Conservation (phyloP, 1,140 invertebrate genomes). For the Lepidurus apus region DNA sequence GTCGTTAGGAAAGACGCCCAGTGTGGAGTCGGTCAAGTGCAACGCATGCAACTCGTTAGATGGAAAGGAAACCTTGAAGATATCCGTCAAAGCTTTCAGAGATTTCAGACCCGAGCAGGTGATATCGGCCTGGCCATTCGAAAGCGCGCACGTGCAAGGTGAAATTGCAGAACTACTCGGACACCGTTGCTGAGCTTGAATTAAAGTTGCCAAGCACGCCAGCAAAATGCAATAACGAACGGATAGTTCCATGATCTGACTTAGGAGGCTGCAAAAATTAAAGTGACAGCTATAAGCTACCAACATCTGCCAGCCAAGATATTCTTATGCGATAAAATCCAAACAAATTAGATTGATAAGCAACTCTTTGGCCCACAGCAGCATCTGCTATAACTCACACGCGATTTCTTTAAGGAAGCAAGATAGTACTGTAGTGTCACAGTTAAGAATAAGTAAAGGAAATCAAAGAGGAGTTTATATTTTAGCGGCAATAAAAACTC, state of each 20-base stretch:
- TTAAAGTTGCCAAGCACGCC: neutral
- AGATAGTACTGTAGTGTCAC: no score
- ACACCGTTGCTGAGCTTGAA: neutral
- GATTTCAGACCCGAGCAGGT: conserved; percentile 27
- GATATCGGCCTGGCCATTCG: conserved; percentile 10
- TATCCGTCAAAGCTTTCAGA: conserved; percentile 28
- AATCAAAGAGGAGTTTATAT: no score
- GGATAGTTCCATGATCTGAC: neutral
- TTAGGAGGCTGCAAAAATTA: neutral
- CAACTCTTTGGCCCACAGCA: neutral
- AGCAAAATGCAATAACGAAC: neutral
- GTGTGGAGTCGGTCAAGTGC: conserved; percentile 10
- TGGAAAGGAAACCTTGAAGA: conserved; percentile 27
- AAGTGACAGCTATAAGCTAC: neutral
- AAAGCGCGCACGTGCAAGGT: conserved; percentile 23
- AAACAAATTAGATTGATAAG: neutral
- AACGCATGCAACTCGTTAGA: conserved; percentile 32
- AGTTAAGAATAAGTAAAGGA: no score
- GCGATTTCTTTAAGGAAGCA: neutral
- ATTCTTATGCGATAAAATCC: neutral
- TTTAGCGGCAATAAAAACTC: no score
- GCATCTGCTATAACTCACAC: neutral
- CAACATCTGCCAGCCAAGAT: neutral
- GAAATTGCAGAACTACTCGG: conserved; percentile 29
- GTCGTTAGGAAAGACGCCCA: conserved; percentile 30